Evolutionary conservation across 2,113 vertebrate species (phyloP).

Genomic region (Lophochroa leadbeateri): DNA sequence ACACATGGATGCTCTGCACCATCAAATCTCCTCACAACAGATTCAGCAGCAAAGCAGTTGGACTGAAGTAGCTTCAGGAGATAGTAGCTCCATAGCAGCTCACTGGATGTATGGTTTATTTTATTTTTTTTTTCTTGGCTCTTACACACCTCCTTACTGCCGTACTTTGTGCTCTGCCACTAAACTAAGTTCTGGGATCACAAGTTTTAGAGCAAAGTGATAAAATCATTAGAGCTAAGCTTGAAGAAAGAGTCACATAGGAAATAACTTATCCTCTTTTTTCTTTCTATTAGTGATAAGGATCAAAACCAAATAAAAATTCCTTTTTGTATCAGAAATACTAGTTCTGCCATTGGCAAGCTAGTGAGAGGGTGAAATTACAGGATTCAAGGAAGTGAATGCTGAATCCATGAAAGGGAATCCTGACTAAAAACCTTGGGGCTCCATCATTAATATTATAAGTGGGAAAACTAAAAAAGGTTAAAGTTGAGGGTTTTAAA

Average conservation of each 20-base stretch:
- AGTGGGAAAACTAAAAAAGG: neutral
- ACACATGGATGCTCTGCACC: neutral
- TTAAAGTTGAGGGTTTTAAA: neutral
- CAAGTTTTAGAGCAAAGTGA: neutral
- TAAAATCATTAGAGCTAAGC: neutral
- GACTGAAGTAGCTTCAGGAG: neutral
- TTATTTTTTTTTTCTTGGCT: neutral
- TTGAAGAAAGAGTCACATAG: neutral
- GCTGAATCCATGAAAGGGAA: neutral
- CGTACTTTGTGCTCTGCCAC: neutral
- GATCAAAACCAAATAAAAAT: neutral
- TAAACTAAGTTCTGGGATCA: neutral
- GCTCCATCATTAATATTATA: neutral
- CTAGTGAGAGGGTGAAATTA: neutral
- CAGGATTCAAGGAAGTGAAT: neutral
- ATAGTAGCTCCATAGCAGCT: neutral
- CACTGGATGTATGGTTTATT: neutral
- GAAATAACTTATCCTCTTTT: neutral
- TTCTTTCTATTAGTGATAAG: neutral
- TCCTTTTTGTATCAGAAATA: neutral
- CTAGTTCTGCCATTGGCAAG: neutral
- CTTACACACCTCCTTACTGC: neutral
- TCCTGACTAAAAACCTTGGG: neutral
- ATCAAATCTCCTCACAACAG: neutral
- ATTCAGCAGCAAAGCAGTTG: neutral